Evolutionary conservation across 2,797 vertebrate genomes (phyloP).

Genomic region (Bradypodion pumilum): DNA sequence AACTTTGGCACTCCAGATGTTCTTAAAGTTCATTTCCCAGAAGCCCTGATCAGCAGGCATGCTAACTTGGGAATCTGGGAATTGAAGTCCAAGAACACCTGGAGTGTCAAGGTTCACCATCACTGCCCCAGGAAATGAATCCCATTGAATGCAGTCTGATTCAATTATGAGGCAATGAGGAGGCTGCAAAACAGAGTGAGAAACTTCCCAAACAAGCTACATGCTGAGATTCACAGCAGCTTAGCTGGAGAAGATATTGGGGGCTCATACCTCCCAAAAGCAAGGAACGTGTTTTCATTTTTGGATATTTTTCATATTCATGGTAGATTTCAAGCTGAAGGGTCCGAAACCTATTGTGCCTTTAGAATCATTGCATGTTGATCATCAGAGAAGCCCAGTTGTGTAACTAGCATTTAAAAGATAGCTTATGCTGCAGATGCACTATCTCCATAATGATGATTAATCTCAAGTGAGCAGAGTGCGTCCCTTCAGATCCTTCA

Average conservation of each 20-base stretch:
- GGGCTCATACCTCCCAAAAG: background rate
- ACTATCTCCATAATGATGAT: background rate
- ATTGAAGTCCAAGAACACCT: no score
- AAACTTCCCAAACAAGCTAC: no score
- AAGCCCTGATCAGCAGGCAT: no score
- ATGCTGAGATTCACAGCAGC: no score
- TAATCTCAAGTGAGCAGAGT: background rate
- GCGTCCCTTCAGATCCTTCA: background rate
- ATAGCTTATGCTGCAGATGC: background rate
- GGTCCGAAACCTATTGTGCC: background rate
- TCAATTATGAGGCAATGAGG: no score
- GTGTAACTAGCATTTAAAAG: rapidly evolving
- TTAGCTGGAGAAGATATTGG: background rate
- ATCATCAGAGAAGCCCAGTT: conserved; percentile 3
- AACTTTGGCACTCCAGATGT: no score
- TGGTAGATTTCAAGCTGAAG: background rate
- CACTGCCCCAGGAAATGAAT: no score
- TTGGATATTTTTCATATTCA: background rate
- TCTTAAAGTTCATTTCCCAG: no score
- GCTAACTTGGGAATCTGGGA: no score
- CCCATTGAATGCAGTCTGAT: no score
- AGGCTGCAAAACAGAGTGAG: no score
- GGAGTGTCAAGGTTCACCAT: no score
- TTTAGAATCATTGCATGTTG: background rate
- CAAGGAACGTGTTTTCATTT: background rate